These are phyloP conservation scores for Gymnothorax reevesii DNA, from an alignment of 2,797 vertebrate species.

Conservation along the genomic window DNA sequence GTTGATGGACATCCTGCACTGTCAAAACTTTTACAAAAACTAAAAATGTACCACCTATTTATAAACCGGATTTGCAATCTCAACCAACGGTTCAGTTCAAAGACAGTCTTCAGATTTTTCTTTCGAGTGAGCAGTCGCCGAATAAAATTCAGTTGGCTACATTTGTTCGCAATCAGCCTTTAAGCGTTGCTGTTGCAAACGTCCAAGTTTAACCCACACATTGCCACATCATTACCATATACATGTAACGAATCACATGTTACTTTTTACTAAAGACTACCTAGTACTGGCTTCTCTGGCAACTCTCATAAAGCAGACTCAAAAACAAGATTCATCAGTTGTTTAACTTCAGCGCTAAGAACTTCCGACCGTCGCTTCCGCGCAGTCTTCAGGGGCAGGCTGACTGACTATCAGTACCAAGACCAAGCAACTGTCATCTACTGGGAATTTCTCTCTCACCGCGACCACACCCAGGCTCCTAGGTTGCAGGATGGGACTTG, in stretches of 20 bases:
- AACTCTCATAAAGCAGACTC: not conserved
- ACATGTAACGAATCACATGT: not conserved
- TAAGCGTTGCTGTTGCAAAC: not conserved
- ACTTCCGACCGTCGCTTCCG: not conserved
- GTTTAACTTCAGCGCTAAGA: no score
- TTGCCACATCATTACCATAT: not conserved
- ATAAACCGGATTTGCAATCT: not conserved
- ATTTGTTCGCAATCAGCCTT: not conserved
- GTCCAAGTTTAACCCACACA: not conserved
- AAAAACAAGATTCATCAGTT: not conserved
- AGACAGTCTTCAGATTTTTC: not conserved
- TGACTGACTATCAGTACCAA: not conserved
- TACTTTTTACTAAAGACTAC: not conserved
- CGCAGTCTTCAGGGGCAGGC: not conserved
- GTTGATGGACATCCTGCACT: not conserved
- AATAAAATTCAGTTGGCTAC: not conserved
- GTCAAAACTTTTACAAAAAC: not conserved
- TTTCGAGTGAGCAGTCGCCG: not conserved
- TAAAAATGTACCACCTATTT: not conserved
- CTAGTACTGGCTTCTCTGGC: not conserved
- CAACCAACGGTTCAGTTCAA: not conserved
- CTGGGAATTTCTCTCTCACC: not conserved
- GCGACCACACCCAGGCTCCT: not conserved
- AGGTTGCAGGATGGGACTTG: not conserved
- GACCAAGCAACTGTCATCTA: conserved; percentile 4